Evolutionary conservation across 2,113 vertebrate genomes (phyloP).

Genomic region (Gadus chalcogrammus): DNA sequence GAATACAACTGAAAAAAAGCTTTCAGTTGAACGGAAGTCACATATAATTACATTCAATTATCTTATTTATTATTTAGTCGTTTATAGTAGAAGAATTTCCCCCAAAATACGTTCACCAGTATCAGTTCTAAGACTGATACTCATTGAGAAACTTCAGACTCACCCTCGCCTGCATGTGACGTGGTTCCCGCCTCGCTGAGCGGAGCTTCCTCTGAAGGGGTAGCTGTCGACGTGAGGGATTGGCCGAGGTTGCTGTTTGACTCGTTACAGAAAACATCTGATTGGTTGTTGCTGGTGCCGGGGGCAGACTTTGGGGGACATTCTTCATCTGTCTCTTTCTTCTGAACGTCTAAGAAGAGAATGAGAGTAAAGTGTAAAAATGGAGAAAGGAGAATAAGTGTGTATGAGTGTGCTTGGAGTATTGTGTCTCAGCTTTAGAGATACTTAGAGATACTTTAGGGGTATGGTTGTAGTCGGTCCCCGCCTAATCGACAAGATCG

Average conservation of each 20-base stretch:
- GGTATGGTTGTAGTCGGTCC: not conserved
- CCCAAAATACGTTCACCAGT: not conserved
- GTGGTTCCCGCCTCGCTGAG: constrained; percentile 81
- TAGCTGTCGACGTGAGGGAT: constrained; percentile 81
- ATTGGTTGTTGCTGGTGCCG: constrained; percentile 90
- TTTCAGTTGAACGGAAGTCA: too few species aligned
- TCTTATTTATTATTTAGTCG: too few species aligned
- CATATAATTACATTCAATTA: too few species aligned
- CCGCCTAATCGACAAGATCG: not conserved
- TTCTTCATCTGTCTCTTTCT: constrained; percentile 92
- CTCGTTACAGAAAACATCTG: constrained; percentile 91
- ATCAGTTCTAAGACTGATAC: not conserved
- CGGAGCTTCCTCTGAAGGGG: constrained; percentile 82
- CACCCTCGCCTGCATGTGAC: constrained; percentile 87
- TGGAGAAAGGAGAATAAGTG: constrained; percentile 19
- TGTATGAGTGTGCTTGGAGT: not conserved
- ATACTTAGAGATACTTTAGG: too few species aligned
- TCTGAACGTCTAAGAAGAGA: constrained; percentile 83
- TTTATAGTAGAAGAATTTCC: too few species aligned
- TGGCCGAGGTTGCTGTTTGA: constrained; percentile 86
- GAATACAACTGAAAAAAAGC: too few species aligned
- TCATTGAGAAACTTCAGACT: constrained; percentile 45
- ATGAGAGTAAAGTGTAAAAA: not conserved
- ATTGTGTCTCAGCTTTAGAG: not conserved
- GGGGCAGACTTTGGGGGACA: constrained; percentile 87